These are phyloP conservation scores for Cairina moschata DNA, from an alignment of 2,113 vertebrate genomes.

Conservation along the genomic window DNA sequence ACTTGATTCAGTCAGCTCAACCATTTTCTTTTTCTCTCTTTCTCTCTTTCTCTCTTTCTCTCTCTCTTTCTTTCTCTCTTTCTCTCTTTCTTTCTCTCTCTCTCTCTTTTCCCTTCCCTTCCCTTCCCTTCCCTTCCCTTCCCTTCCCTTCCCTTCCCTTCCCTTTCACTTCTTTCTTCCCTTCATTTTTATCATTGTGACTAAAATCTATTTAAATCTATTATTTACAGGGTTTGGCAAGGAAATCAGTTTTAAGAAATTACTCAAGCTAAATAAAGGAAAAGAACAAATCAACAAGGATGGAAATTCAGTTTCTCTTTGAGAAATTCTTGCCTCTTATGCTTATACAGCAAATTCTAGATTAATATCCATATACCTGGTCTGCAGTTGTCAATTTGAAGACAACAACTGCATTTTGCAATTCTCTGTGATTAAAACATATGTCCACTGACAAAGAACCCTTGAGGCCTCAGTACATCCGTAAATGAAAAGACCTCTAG, in stretches of 20 bases:
- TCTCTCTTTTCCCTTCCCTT: too few relatives aligned
- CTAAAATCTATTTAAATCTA: not conserved
- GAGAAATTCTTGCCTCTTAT: not conserved
- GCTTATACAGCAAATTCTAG: not conserved
- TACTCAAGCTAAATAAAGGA: not conserved
- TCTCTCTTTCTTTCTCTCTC: too few relatives aligned
- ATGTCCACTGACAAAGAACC: not conserved
- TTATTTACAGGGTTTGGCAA: slow-evolving; percentile 6
- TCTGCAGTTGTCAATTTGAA: not conserved
- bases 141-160: too few relatives aligned
- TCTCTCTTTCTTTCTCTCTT: too few relatives aligned
- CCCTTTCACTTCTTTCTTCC: not conserved
- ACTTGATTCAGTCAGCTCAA: not conserved
- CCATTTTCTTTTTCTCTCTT: not conserved
- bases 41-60: too few relatives aligned
- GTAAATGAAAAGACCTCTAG: slow-evolving; percentile 8
- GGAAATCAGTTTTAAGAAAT: not conserved
- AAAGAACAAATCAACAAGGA: not conserved
- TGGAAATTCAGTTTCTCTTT: not conserved
- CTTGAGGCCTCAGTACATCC: not conserved
- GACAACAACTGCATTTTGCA: not conserved
- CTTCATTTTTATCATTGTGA: not conserved
- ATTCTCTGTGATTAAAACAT: not conserved
- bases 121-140: too few relatives aligned
- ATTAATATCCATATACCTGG: not conserved